A percentile compares a stretch with the other conserved stretches of the same genome.
These are phyloP conservation scores for Geopemphigus sp. DNA, from an alignment of 1,140 invertebrate species.

Conservation along the genomic window DNA sequence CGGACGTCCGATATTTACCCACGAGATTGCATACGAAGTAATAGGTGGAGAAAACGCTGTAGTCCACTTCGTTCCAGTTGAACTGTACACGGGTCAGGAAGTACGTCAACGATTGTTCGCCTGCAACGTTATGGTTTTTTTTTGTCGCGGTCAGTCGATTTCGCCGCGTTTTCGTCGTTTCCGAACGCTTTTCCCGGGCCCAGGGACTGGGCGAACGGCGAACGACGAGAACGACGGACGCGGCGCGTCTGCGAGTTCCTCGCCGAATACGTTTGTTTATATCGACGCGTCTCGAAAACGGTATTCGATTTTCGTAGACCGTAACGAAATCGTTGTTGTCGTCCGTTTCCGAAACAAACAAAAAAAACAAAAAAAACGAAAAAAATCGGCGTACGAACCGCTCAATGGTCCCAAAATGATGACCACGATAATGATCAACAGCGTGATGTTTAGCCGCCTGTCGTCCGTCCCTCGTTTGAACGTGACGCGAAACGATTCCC, in stretches of 20 bases:
- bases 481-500: neutral
- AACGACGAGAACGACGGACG: too few relatives aligned
- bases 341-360: too few relatives aligned
- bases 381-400: neutral
- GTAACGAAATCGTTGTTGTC: too few relatives aligned
- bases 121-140: conserved; percentile 58
- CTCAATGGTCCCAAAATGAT: conserved; percentile 10
- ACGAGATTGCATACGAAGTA: conserved; percentile 75
- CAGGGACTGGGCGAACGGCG: too few relatives aligned
- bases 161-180: too few relatives aligned
- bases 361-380: too few relatives aligned
- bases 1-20: conserved; percentile 60
- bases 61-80: conserved; percentile 82
- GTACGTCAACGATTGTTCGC: conserved; percentile 78
- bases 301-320: too few relatives aligned
- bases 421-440: conserved; percentile 1
- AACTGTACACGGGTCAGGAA: conserved; percentile 76
- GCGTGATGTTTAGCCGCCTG: neutral
- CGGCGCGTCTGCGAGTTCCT: too few relatives aligned
- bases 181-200: too few relatives aligned
- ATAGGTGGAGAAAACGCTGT: conserved; percentile 79
- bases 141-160: too few relatives aligned
- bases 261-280: too few relatives aligned
- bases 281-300: too few relatives aligned
- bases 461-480: neutral